A percentile compares a stretch with the other conserved stretches of the same genome.
Conservation (phyloP, 2,888 invertebrate genomes). For the Aphrophora alni region DNA sequence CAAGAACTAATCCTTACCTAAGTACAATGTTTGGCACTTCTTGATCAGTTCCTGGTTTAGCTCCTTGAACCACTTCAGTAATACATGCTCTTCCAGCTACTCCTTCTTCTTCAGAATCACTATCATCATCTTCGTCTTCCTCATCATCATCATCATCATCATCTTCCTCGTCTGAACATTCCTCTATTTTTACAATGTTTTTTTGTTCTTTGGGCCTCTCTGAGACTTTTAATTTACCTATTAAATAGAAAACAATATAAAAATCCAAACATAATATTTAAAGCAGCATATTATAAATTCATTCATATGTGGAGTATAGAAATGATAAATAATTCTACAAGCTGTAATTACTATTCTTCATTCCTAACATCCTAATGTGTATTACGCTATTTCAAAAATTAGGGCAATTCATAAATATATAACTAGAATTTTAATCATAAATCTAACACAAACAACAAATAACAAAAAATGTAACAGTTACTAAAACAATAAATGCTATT, state of each 20-base stretch:
- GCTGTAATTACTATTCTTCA: no score
- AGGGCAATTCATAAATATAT: no score
- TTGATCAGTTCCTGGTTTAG: slow-evolving; percentile 25
- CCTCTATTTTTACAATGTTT: slow-evolving; percentile 36
- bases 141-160: slow-evolving; percentile 49
- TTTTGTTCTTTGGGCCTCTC: slow-evolving; percentile 26
- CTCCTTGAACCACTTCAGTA: slow-evolving; percentile 10
- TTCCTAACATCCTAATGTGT: no score
- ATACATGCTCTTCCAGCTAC: slow-evolving; percentile 19
- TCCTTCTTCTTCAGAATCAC: slow-evolving; percentile 34
- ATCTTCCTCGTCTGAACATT: slow-evolving; percentile 38
- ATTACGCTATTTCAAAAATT: no score
- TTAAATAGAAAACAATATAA: neutral
- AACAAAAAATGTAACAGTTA: no score
- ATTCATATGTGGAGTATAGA: no score
- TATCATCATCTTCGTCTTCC: slow-evolving; percentile 52
- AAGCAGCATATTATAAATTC: no score
- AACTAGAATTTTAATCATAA: no score
- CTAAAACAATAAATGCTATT: neutral
- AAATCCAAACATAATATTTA: no score
- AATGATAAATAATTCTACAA: no score
- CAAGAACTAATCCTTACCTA: slow-evolving; percentile 16
- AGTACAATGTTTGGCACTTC: slow-evolving; percentile 37
- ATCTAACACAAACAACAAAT: no score
- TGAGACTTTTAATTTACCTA: slow-evolving; percentile 37